Percentiles rank a stretch among this genome's conserved stretches.
phyloP scores from a whole-genome alignment of 92 coral and sea anemone genomes.

The Palythoa grandis region DNA sequence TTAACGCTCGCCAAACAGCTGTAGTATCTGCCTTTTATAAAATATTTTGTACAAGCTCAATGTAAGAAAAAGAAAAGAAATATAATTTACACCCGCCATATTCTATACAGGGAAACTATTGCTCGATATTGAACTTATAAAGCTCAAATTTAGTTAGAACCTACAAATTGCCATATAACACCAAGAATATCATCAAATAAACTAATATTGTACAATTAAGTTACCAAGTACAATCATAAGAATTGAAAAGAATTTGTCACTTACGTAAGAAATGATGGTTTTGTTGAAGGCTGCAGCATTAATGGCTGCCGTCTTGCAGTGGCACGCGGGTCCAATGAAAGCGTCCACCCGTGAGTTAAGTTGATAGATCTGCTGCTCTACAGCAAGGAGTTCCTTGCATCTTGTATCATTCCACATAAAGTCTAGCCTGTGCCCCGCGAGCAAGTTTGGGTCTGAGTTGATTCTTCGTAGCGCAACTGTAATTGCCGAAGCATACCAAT shows the following conservation, averaged over 20 bases:
- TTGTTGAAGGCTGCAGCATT: conserved; percentile 81
- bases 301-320: conserved; percentile 69
- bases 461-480: conserved; percentile 61
- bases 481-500: conserved; percentile 64
- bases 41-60: no score
- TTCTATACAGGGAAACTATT: no score
- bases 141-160: not conserved
- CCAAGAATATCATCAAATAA: not conserved
- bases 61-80: no score
- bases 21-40: no score
- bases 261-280: conserved; percentile 79
- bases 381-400: conserved; percentile 60
- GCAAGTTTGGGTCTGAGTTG: conserved; percentile 47
- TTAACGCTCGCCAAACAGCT: not conserved
- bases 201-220: not conserved
- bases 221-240: not conserved
- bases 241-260: conserved; percentile 8
- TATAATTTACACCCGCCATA: no score
- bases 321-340: conserved; percentile 70
- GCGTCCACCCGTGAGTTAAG: conserved; percentile 63
- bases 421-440: conserved; percentile 52
- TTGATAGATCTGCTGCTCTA: conserved; percentile 64
- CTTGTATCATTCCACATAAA: conserved; percentile 66
- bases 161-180: not conserved
- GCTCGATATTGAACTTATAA: not conserved